These are phyloP conservation scores for Drosophila mimica DNA, from an alignment of 2,888 invertebrate genomes.

Conservation along the genomic window DNA sequence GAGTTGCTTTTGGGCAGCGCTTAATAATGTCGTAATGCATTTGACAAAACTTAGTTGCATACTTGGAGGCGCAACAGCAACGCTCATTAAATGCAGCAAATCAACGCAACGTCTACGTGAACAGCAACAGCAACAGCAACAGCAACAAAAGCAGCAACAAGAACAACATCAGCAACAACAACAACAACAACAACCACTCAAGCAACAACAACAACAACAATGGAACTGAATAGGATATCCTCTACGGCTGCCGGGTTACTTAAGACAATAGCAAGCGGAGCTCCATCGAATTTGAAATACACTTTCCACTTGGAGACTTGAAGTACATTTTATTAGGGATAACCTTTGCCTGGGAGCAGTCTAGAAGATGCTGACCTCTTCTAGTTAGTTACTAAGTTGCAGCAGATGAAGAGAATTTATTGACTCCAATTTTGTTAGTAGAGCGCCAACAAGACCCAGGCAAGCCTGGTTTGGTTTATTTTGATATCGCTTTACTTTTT, in stretches of 20 bases:
- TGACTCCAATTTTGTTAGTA: too few species aligned
- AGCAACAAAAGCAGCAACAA: constrained; percentile 22
- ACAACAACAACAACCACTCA: constrained; percentile 32
- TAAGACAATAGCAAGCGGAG: not conserved
- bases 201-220: constrained; percentile 27
- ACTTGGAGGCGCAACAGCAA: constrained; percentile 73
- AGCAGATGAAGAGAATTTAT: not conserved
- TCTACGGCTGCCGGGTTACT: constrained; percentile 23
- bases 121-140: constrained; percentile 22
- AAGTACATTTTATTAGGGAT: not conserved
- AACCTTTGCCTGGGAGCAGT: not conserved
- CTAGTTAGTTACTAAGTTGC: not conserved
- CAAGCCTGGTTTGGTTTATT: not conserved
- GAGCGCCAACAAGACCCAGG: too few species aligned
- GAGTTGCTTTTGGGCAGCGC: constrained; percentile 43
- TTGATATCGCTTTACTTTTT: not conserved
- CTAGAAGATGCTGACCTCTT: not conserved
- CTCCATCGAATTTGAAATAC: constrained; percentile 8
- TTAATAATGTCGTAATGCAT: constrained; percentile 77
- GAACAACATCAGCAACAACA: constrained; percentile 14
- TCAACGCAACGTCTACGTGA: constrained; percentile 50
- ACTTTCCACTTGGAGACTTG: not conserved
- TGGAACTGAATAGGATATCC: constrained; percentile 33
- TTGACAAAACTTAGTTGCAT: constrained; percentile 74
- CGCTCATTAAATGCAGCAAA: constrained; percentile 75